A percentile compares a stretch with the other conserved stretches of the same genome.
Evolutionary conservation across 2,113 vertebrate species (phyloP).

Genomic region (Gila orcuttii): DNA sequence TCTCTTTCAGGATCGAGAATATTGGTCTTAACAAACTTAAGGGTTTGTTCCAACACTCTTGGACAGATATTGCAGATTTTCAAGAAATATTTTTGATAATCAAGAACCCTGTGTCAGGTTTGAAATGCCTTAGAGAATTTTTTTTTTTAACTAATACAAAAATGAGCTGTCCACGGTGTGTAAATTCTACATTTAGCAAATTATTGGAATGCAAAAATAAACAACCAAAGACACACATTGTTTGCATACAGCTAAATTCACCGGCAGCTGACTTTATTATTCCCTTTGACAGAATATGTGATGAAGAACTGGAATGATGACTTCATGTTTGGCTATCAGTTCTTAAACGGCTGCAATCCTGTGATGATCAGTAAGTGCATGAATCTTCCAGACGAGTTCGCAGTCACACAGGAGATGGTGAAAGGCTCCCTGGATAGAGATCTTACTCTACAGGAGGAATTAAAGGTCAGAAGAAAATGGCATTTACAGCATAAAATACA

Average conservation of each 20-base stretch:
- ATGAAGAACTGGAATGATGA: slow-evolving; percentile 97
- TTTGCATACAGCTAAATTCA: neutral
- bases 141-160: neutral
- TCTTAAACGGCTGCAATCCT: slow-evolving; percentile 94
- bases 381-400: slow-evolving; percentile 87
- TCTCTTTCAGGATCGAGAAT: slow-evolving; percentile 97
- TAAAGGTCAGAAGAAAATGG: slow-evolving; percentile 75
- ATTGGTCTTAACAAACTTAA: slow-evolving; percentile 93
- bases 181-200: neutral
- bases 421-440: slow-evolving; percentile 87
- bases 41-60: slow-evolving; percentile 94
- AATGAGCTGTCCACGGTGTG: neutral
- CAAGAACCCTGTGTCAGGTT: slow-evolving; percentile 96
- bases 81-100: slow-evolving; percentile 93
- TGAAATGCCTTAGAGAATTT: no score
- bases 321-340: slow-evolving; percentile 97
- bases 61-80: slow-evolving; percentile 92
- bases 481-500: no score
- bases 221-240: neutral
- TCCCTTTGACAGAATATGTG: slow-evolving; percentile 84
- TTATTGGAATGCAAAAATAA: neutral
- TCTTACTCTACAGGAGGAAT: slow-evolving; percentile 87
- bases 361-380: slow-evolving; percentile 86
- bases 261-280: neutral
- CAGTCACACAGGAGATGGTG: slow-evolving; percentile 91